Evolutionary conservation across 2,113 vertebrate species (phyloP), one percentile per base, ranked within the genome.

Genomic region (Balaenoptera acutorostrata): DNA sequence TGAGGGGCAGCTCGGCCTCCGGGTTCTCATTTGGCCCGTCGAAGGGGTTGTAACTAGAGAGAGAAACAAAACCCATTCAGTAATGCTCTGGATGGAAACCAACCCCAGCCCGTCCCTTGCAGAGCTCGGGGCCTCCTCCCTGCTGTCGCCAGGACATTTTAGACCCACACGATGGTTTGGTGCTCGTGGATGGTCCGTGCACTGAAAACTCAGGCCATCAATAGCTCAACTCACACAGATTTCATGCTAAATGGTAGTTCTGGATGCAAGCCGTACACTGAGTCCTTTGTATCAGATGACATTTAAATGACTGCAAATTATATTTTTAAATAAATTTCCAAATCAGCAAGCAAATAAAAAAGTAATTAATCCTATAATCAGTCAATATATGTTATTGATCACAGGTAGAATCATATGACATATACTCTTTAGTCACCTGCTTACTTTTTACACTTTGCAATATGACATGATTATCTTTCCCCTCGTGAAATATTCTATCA

Each of bases 11-110:
- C 98, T 99, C 99, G 0, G 99, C 99, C 93, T 99, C 99, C 0
- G 99, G 99, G 97, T 99, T 99, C 97, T 99, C 99, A 97, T 99
- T 99, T 31, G 99, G 99, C 96, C 99, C 99, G 88, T 99, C 99
- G 15, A 99, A 99, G 61, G 99, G 99, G 98, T 99, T 99, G 98
- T 99, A 99, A 96, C 99, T 99, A 92, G 1, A 88, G 14, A 10
- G 39, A 59, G 91, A 78, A 27, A 23, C 12, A 64, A 11, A 23
- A 2, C 20, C 9, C 12, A 1, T 23, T 1, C 0, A 0, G 1
- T 83, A 29, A 3, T 6, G 6, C 27, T 1, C 57, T 3, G 2
- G 5, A 3, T 0, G 15, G 44, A 71, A 14, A 29, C 39, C 0
- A 33, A 25, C 2, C 27, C 3, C 3, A 0, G 9, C 57, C n/a